phyloP scores from a whole-genome alignment of 2,888 invertebrate species.

The Mesorhabditis belari region DNA sequence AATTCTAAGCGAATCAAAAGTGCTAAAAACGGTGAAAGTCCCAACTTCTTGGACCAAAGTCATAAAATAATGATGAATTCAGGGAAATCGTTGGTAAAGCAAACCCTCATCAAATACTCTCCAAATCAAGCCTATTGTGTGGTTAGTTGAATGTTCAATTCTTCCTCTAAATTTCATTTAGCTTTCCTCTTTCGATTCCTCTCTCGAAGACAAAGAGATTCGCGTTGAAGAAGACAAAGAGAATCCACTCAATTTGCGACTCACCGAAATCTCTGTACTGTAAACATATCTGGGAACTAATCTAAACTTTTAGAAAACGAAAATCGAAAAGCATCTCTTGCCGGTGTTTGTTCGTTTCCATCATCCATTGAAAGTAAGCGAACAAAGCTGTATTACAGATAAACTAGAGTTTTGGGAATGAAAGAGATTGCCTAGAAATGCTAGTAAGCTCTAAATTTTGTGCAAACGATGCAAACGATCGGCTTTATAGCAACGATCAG shows the following conservation, averaged over 20 bases:
- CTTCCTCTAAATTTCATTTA: neutral
- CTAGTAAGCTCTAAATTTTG: too few species aligned
- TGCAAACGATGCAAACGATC: too few species aligned
- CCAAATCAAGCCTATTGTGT: conserved; percentile 44
- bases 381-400: too few species aligned
- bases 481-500: conserved; percentile 7
- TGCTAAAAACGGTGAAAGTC: too few species aligned
- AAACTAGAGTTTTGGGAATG: too few species aligned
- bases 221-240: conserved; percentile 28
- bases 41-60: too few species aligned
- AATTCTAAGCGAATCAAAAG: too few species aligned
- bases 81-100: conserved; percentile 39
- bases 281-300: neutral
- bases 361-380: conserved; percentile 27
- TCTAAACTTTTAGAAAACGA: conserved; percentile 26
- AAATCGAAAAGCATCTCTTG: conserved; percentile 35
- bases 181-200: conserved; percentile 11
- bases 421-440: too few species aligned
- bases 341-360: conserved; percentile 42
- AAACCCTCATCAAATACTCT: conserved; percentile 43
- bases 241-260: conserved; percentile 34
- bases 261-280: conserved; percentile 39
- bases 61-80: too few species aligned
- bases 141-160: conserved; percentile 3
- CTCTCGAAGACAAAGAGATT: conserved; percentile 22